A percentile compares a stretch with the other conserved stretches of the same genome.
These are phyloP conservation scores for Leptatherina wallacei DNA, from an alignment of 2,797 vertebrate genomes.

Conservation along the genomic window DNA sequence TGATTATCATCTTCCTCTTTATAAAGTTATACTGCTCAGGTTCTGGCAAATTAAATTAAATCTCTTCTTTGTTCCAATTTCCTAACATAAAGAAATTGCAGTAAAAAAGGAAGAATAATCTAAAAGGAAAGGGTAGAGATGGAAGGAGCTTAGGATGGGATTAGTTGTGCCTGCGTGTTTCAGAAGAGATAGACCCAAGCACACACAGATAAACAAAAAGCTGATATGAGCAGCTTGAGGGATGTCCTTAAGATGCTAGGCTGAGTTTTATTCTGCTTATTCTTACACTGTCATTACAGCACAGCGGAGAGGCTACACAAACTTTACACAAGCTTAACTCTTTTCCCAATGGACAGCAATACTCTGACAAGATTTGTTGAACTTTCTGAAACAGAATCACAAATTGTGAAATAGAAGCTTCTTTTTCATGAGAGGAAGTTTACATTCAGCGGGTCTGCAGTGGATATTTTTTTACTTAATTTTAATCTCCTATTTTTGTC, in stretches of 20 bases:
- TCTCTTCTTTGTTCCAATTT: slow-evolving; percentile 33
- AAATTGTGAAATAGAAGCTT: slow-evolving; percentile 22
- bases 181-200: slow-evolving; percentile 65
- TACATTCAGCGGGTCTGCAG: not conserved
- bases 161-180: slow-evolving; percentile 68
- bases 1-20: slow-evolving; percentile 40
- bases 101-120: slow-evolving; percentile 28
- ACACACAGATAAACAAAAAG: slow-evolving; percentile 67
- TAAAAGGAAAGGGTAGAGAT: slow-evolving; percentile 43
- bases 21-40: slow-evolving; percentile 45
- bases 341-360: slow-evolving; percentile 46
- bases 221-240: slow-evolving; percentile 57
- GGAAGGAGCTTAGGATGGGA: slow-evolving; percentile 65
- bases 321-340: slow-evolving; percentile 58
- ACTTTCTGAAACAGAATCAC: slow-evolving; percentile 32
- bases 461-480: not conserved
- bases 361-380: slow-evolving; percentile 41
- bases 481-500: no score
- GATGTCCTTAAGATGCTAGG: slow-evolving; percentile 46
- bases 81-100: slow-evolving; percentile 19
- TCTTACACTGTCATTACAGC: slow-evolving; percentile 62
- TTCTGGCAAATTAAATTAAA: slow-evolving; percentile 60
- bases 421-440: slow-evolving; percentile 27
- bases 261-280: slow-evolving; percentile 47
- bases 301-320: slow-evolving; percentile 46